Percentiles rank a stretch among this genome's conserved stretches.
These are phyloP conservation scores for Rynchops niger DNA, from an alignment of 2,113 vertebrate genomes.

Conservation along the genomic window DNA sequence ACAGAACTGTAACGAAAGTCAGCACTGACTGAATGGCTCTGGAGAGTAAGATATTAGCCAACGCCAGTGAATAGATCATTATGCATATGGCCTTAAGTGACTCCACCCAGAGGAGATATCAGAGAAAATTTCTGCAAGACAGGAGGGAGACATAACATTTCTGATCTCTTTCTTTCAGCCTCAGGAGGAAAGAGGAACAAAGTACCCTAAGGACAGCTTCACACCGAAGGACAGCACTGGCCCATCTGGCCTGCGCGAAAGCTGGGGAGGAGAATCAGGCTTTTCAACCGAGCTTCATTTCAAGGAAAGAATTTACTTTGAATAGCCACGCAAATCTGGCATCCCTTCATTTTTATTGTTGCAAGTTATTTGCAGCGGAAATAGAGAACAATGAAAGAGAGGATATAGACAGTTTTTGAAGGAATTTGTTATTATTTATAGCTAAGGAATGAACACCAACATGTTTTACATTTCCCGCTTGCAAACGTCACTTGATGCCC, in stretches of 20 bases:
- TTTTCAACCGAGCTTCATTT: neutral
- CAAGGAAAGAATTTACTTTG: conserved; percentile 12
- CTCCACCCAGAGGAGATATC: neutral
- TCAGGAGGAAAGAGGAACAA: neutral
- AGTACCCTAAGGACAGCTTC: neutral
- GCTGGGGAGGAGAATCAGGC: neutral
- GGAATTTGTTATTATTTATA: neutral
- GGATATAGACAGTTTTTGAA: neutral
- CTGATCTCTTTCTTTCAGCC: neutral
- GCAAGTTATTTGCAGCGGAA: conserved; percentile 10
- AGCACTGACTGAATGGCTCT: neutral
- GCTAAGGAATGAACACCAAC: neutral
- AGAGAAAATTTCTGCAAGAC: neutral
- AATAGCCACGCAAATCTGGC: conserved; percentile 19
- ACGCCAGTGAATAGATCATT: neutral
- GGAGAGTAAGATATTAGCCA: neutral
- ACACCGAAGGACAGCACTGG: neutral
- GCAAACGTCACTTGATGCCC: neutral
- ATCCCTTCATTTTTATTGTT: conserved; percentile 43
- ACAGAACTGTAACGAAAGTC: neutral
- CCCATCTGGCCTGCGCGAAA: neutral
- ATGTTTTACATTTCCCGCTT: neutral
- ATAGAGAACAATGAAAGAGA: conserved; percentile 40
- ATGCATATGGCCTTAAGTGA: neutral
- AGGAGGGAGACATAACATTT: neutral